Conservation (phyloP, 1,140 invertebrate species). For the Gyrodactylus salaris region DNA sequence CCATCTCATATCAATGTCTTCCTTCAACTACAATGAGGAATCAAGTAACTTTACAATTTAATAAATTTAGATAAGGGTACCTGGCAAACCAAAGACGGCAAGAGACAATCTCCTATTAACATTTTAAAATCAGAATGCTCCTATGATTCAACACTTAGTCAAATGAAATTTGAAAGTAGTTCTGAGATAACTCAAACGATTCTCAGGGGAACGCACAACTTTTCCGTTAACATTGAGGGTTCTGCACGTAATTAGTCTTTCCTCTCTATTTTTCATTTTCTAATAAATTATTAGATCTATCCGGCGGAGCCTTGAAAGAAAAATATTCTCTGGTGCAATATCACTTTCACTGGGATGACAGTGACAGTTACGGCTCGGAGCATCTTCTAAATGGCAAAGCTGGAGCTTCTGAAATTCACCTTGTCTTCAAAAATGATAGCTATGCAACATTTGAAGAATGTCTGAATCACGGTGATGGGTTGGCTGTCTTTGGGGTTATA, state of each 20-base stretch:
- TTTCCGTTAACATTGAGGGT: not conserved
- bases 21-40: too few relatives aligned
- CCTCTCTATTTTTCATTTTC: too few relatives aligned
- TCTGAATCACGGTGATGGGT: not conserved
- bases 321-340: slow-evolving; percentile 41
- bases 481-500: not conserved
- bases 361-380: slow-evolving; percentile 42
- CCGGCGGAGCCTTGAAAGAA: slow-evolving; percentile 32
- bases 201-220: not conserved
- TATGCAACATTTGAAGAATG: not conserved
- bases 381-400: slow-evolving; percentile 34
- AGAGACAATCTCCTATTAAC: not conserved
- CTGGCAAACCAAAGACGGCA: too few relatives aligned
- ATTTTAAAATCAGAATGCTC: not conserved
- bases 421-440: not conserved
- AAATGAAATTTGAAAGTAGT: not conserved
- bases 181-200: not conserved
- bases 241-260: not conserved
- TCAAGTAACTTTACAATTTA: too few relatives aligned
- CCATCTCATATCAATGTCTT: too few relatives aligned
- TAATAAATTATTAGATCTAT: not conserved
- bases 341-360: slow-evolving; percentile 46
- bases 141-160: not conserved
- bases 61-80: too few relatives aligned
- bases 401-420: not conserved